These are phyloP conservation scores for Melanostigma gelatinosum DNA, from an alignment of 2,113 vertebrate species.

Conservation along the genomic window DNA sequence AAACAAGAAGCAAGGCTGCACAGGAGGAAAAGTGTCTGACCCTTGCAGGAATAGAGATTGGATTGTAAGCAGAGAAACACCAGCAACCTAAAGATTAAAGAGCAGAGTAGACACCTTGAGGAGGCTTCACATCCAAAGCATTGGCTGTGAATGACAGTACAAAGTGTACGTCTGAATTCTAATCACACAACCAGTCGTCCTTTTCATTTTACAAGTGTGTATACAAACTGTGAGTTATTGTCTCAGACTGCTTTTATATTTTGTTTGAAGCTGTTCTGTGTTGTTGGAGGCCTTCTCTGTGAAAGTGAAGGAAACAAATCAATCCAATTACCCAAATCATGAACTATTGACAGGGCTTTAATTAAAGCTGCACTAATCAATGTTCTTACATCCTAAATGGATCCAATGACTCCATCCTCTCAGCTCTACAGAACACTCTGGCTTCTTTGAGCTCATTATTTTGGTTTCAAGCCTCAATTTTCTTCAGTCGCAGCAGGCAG, in stretches of 20 bases:
- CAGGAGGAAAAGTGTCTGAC: slow-evolving; percentile 17
- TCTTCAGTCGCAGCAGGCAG: background rate
- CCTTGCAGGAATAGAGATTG: slow-evolving; percentile 20
- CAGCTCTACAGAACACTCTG: background rate
- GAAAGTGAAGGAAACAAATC: background rate
- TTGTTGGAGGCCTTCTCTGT: background rate
- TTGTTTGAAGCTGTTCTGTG: background rate
- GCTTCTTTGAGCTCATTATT: background rate
- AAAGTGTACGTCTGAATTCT: background rate
- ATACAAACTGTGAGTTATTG: background rate
- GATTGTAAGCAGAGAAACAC: slow-evolving; percentile 7
- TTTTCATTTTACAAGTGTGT: background rate
- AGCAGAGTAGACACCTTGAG: slow-evolving; percentile 5
- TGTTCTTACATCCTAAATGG: background rate
- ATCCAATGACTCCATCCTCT: background rate
- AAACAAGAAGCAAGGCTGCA: slow-evolving; percentile 1
- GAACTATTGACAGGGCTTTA: background rate
- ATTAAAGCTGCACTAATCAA: slow-evolving; percentile 19
- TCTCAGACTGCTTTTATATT: background rate
- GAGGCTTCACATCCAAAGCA: background rate
- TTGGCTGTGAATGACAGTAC: background rate
- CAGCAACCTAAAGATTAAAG: slow-evolving; percentile 9
- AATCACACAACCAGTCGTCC: background rate
- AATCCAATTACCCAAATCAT: background rate
- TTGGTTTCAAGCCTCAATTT: background rate